Evolutionary conservation across 2,113 vertebrate species (phyloP).

Genomic region (Axis porcinus): DNA sequence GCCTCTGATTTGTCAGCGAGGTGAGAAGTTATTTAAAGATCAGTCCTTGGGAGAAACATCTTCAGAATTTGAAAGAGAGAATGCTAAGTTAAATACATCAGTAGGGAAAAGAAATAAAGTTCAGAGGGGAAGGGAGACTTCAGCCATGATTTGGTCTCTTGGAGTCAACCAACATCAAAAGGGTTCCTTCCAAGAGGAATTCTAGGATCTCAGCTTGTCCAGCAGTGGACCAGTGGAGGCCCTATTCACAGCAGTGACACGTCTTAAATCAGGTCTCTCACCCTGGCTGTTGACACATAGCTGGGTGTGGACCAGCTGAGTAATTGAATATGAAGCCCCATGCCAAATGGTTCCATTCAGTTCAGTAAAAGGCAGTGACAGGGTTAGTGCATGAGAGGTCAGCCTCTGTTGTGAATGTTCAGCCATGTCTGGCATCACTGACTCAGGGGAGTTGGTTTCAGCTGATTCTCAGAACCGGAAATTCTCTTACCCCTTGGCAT

Average conservation of each 20-base stretch:
- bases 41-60: background rate
- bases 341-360: slow-evolving; percentile 30
- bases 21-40: slow-evolving; percentile 49
- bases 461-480: background rate
- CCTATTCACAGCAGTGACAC: background rate
- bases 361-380: background rate
- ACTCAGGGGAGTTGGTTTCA: background rate
- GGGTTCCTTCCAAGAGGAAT: background rate
- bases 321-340: background rate
- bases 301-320: slow-evolving; percentile 26
- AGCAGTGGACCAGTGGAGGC: background rate
- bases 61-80: background rate
- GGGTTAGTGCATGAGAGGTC: slow-evolving; percentile 15
- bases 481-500: background rate
- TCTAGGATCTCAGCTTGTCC: background rate
- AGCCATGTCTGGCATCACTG: background rate
- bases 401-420: background rate
- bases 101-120: background rate
- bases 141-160: background rate
- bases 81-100: slow-evolving; percentile 2
- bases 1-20: background rate
- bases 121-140: background rate
- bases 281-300: slow-evolving; percentile 44
- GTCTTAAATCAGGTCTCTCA: slow-evolving; percentile 63
- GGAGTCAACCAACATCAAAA: background rate